A percentile compares a stretch with the other conserved stretches of the same genome.
These are phyloP conservation scores for Cassiopea xamachana DNA, from an alignment of 30 jellyfish, hydroid and myxozoan species.

Conservation along the genomic window DNA sequence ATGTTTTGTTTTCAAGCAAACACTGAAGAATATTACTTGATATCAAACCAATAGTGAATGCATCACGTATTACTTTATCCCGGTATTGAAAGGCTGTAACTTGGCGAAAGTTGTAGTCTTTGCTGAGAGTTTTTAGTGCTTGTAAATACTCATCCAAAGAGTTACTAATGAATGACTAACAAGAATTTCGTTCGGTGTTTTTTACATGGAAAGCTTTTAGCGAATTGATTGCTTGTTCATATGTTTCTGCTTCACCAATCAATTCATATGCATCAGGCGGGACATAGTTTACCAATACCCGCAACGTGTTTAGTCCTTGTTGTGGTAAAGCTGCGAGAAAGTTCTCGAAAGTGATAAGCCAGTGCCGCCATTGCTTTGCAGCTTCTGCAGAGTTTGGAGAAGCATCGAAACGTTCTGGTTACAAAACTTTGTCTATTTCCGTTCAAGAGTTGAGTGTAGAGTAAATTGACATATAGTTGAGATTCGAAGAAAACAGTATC, in stretches of 20 bases:
- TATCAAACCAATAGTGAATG: slow-evolving; percentile 68
- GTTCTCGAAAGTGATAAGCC: slow-evolving; percentile 75
- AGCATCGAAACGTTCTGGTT: slow-evolving; percentile 74
- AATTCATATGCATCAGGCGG: slow-evolving; percentile 59
- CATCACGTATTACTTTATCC: slow-evolving; percentile 74
- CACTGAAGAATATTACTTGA: slow-evolving; percentile 73
- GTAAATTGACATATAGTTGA: slow-evolving; percentile 15
- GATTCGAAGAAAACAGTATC: neutral
- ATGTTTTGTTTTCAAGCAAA: slow-evolving; percentile 58
- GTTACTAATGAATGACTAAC: slow-evolving; percentile 85
- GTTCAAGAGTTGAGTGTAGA: slow-evolving; percentile 13
- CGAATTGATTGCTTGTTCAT: slow-evolving; percentile 57
- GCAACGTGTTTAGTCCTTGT: slow-evolving; percentile 51
- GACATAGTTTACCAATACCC: slow-evolving; percentile 57
- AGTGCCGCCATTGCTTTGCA: slow-evolving; percentile 69
- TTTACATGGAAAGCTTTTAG: slow-evolving; percentile 64
- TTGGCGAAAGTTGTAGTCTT: slow-evolving; percentile 70
- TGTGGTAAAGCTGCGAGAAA: slow-evolving; percentile 64
- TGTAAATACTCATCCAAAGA: slow-evolving; percentile 76
- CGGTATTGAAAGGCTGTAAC: slow-evolving; percentile 74
- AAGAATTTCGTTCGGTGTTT: slow-evolving; percentile 69
- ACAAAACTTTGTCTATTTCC: slow-evolving; percentile 64
- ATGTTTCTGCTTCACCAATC: slow-evolving; percentile 49
- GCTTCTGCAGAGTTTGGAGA: slow-evolving; percentile 60
- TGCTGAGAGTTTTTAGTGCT: slow-evolving; percentile 68